phyloP scores from a whole-genome alignment of 1,140 invertebrate species.

The Calliphora vicina region DNA sequence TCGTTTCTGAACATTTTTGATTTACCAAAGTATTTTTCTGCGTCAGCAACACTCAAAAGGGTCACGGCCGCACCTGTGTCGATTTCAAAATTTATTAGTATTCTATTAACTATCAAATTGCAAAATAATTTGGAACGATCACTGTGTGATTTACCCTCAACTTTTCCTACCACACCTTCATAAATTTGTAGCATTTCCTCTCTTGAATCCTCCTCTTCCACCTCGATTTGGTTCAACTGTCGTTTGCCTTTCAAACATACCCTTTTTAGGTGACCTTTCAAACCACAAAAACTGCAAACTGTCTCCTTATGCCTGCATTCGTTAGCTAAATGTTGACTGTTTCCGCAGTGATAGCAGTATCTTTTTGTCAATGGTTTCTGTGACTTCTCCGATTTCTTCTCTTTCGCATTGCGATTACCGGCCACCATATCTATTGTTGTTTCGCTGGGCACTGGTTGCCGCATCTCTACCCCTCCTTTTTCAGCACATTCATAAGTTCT shows the following conservation, averaged over 20 bases:
- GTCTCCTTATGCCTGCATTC: conserved; percentile 17
- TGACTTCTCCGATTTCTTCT: not conserved
- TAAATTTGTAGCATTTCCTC: too few species aligned
- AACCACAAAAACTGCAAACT: not conserved
- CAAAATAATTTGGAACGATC: not conserved
- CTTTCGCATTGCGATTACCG: not conserved
- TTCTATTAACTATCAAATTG: not conserved
- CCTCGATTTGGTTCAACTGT: too few species aligned
- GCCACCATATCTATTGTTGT: too few species aligned
- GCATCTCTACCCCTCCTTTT: conserved; percentile 22
- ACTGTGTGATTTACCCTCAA: too few species aligned
- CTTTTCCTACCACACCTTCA: too few species aligned
- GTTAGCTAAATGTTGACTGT: not conserved
- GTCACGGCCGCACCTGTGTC: conserved; percentile 5
- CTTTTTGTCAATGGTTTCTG: not conserved
- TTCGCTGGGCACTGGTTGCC: not conserved
- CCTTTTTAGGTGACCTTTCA: not conserved
- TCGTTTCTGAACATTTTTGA: not conserved
- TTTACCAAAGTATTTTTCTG: not conserved
- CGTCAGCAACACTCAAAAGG: not conserved
- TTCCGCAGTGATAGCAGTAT: not conserved
- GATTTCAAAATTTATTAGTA: conserved; percentile 11
- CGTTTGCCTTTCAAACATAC: not conserved
- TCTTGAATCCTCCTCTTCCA: not conserved
- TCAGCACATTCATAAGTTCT: not conserved